These are phyloP conservation scores for Tamias sibiricus DNA, from an alignment of 2,113 vertebrate genomes.

Conservation along the genomic window DNA sequence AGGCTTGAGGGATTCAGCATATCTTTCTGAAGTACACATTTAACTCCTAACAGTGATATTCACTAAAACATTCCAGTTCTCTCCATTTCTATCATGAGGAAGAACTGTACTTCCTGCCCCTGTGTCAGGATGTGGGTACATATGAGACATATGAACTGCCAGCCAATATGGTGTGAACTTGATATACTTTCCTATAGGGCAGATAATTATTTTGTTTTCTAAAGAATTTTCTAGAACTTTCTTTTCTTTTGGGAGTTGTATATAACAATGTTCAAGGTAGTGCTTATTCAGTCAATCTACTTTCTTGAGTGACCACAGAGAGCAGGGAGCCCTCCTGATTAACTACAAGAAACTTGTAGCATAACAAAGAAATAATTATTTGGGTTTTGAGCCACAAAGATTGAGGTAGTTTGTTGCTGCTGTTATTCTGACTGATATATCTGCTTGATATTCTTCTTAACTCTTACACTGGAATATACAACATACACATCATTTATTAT, in stretches of 20 bases:
- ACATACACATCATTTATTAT: background rate
- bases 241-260: background rate
- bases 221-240: background rate
- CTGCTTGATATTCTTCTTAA: background rate
- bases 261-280: background rate
- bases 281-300: background rate
- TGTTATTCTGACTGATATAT: background rate
- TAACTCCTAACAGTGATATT: background rate
- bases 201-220: background rate
- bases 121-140: background rate
- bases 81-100: background rate
- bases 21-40: background rate
- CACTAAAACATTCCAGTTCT: background rate
- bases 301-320: background rate
- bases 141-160: background rate
- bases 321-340: background rate
- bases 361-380: constrained; percentile 1
- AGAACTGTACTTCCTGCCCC: background rate
- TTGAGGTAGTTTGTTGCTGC: background rate
- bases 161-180: background rate
- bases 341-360: background rate
- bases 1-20: background rate
- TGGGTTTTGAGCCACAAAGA: background rate
- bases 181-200: background rate
- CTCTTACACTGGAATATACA: background rate